phyloP scores from a whole-genome alignment of 2,888 invertebrate species.

The Lepeophtheirus nordmannii region DNA sequence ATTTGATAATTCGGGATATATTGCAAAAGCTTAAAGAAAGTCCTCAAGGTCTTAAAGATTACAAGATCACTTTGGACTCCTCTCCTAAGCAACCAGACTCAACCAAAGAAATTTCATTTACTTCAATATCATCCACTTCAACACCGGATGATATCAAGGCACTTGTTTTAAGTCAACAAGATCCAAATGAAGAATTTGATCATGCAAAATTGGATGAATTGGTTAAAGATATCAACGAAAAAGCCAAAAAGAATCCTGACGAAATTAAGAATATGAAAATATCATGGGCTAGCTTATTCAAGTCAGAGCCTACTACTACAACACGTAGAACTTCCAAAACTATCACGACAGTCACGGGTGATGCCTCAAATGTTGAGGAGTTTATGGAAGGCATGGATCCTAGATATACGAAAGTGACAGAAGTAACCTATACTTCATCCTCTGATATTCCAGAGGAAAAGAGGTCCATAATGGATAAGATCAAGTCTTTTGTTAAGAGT shows the following conservation, averaged over 20 bases:
- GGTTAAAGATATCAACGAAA: neutral
- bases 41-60: slow-evolving; percentile 2
- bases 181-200: neutral
- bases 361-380: neutral
- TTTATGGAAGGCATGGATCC: neutral
- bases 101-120: neutral
- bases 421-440: neutral
- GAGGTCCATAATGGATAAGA: neutral
- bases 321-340: neutral
- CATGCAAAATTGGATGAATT: neutral
- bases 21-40: neutral
- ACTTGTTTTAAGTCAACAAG: neutral
- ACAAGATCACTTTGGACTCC: neutral
- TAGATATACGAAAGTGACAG: neutral
- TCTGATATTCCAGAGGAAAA: neutral
- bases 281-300: neutral
- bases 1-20: neutral
- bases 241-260: neutral
- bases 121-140: neutral
- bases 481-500: neutral
- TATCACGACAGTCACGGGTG: neutral
- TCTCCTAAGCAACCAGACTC: neutral
- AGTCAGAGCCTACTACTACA: neutral
- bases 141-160: neutral
- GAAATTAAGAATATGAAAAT: neutral